These are phyloP conservation scores for Pseudorectes ferrugineus DNA, from an alignment of 2,113 vertebrate species.

Conservation along the genomic window DNA sequence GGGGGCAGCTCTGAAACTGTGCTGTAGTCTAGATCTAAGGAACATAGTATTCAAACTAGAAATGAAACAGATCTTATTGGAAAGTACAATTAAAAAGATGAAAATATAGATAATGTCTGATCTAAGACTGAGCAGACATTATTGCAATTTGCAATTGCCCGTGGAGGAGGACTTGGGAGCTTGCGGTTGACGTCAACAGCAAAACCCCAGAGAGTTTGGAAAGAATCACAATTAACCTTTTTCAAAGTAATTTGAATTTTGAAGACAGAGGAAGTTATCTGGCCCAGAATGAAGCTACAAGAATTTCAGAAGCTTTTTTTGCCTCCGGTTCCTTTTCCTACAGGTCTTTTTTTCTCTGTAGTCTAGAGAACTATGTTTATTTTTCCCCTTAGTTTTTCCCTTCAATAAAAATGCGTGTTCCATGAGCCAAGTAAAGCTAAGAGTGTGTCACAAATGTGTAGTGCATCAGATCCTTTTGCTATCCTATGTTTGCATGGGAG, in stretches of 20 bases:
- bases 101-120: background rate
- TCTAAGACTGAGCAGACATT: background rate
- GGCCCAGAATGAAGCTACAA: background rate
- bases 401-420: background rate
- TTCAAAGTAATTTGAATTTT: constrained; percentile 12
- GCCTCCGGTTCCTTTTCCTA: background rate
- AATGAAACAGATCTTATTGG: background rate
- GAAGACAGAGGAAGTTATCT: background rate
- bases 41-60: background rate
- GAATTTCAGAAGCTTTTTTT: background rate
- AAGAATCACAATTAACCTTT: constrained; percentile 44
- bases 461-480: background rate
- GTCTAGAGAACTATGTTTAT: background rate
- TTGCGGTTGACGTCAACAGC: constrained; percentile 5
- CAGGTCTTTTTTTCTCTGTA: background rate
- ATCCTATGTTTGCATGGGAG: background rate
- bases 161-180: background rate
- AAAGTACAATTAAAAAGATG: background rate
- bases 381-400: background rate
- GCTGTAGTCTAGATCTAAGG: background rate
- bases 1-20: background rate
- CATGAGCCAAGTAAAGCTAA: background rate
- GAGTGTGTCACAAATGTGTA: background rate
- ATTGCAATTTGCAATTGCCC: background rate
- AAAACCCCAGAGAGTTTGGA: background rate